A percentile compares a stretch with the other conserved stretches of the same genome.
These are phyloP conservation scores for Agrotis exclamationis DNA, from an alignment of 2,888 invertebrate genomes.

Conservation along the genomic window DNA sequence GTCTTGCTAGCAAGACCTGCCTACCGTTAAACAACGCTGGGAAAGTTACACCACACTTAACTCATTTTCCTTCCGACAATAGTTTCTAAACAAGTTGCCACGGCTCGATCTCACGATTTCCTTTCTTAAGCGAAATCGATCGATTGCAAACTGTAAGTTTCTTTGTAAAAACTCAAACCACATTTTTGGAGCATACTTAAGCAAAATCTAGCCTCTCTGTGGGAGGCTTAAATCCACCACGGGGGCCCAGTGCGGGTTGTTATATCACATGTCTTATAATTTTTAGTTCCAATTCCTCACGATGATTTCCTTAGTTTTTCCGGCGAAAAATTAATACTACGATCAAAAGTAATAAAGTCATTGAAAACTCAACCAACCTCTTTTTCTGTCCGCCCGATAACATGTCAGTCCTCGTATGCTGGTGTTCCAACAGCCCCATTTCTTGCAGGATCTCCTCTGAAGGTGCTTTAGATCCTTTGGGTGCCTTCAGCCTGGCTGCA, in stretches of 20 bases:
- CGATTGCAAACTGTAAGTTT: not conserved
- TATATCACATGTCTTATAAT: no score
- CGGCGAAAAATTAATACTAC: no score
- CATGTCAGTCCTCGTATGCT: slow-evolving; percentile 92
- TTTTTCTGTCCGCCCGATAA: slow-evolving; percentile 96
- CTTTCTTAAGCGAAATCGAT: not conserved
- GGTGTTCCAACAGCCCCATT: slow-evolving; percentile 92
- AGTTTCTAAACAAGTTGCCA: slow-evolving; percentile 18
- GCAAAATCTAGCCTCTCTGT: no score
- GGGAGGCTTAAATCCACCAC: no score
- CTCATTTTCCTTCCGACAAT: slow-evolving; percentile 14
- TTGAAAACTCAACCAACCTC: slow-evolving; percentile 74
- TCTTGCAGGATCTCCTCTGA: slow-evolving; percentile 91
- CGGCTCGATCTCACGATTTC: not conserved
- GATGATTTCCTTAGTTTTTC: no score
- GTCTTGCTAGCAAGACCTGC: not conserved
- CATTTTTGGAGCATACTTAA: no score
- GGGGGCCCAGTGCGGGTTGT: no score
- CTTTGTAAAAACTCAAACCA: no score
- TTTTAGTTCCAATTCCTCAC: no score
- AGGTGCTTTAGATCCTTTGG: slow-evolving; percentile 85
- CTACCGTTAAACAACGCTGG: slow-evolving; percentile 35
- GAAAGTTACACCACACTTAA: slow-evolving; percentile 35
- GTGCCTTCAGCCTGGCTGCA: slow-evolving; percentile 94
- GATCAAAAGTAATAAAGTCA: not conserved